Evolutionary conservation across 2,888 invertebrate genomes (phyloP).

Genomic region (Carpatolechia fugitivella): DNA sequence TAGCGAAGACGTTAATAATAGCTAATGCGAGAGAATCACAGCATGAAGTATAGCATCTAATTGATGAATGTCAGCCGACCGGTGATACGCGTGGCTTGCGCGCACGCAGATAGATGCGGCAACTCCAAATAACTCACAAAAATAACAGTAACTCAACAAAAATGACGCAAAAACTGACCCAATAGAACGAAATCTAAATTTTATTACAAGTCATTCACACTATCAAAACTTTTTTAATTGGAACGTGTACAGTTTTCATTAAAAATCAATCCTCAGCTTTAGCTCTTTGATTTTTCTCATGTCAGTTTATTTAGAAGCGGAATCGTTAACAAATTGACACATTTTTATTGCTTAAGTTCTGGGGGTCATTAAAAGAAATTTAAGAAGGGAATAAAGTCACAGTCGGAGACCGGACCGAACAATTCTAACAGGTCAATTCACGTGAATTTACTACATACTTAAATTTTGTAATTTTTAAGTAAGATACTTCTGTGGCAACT

Average conservation of each 20-base stretch:
- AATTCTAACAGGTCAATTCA: conserved; percentile 49
- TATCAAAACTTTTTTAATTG: conserved; percentile 1
- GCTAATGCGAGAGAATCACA: conserved; percentile 6
- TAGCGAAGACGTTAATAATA: conserved; percentile 5
- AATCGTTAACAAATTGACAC: conserved; percentile 56
- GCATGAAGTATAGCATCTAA: conserved; percentile 22
- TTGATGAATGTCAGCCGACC: conserved; percentile 37
- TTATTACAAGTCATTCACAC: conserved; percentile 6
- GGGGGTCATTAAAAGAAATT: conserved; percentile 49
- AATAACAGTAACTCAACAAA: conserved; percentile 28
- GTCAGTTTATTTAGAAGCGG: not conserved
- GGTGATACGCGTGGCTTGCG: conserved; percentile 39
- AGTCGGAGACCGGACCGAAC: conserved; percentile 18
- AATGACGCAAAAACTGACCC: conserved; percentile 10
- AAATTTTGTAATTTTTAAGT: conserved; percentile 53
- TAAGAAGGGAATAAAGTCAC: conserved; percentile 38
- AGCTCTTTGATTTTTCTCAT: not conserved
- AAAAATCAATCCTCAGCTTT: not conserved
- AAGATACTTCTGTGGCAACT: conserved; percentile 44
- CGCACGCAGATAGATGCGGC: conserved; percentile 26
- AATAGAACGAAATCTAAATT: conserved; percentile 4
- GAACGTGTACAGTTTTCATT: not conserved
- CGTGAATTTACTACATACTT: conserved; percentile 56
- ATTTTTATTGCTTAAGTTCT: conserved; percentile 46
- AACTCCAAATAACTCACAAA: conserved; percentile 35